phyloP scores from a whole-genome alignment of 2,113 vertebrate genomes.

The Sporophila hypoxantha region DNA sequence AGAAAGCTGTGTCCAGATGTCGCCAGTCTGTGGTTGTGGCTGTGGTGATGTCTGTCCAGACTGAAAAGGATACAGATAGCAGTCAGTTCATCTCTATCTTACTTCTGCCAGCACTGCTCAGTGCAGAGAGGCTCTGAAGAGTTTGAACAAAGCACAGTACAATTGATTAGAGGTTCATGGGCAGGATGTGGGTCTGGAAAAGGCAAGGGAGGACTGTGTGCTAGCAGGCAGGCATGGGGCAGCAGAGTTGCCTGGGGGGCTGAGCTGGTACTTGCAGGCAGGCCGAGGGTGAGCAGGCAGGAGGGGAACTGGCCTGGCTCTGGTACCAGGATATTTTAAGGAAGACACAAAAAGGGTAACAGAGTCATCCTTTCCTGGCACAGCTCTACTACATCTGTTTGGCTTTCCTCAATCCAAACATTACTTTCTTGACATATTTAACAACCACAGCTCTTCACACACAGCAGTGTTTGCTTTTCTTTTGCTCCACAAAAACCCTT shows the following conservation, averaged over 20 bases:
- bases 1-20: background rate
- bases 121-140: background rate
- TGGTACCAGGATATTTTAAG: background rate
- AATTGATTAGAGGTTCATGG: background rate
- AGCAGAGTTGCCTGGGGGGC: accelerated
- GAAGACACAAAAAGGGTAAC: background rate
- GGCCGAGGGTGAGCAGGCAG: background rate
- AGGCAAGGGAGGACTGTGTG: background rate
- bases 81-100: background rate
- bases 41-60: background rate
- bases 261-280: accelerated
- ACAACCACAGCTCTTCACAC: background rate
- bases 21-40: background rate
- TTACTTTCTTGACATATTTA: conserved; percentile 23
- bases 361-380: background rate
- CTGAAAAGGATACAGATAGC: background rate
- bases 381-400: background rate
- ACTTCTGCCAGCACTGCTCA: background rate
- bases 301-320: background rate
- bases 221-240: accelerated
- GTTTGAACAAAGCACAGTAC: background rate
- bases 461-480: background rate
- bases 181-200: background rate
- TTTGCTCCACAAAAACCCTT: background rate
- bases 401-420: conserved; percentile 14